Percentiles rank a stretch among this genome's conserved stretches.
phyloP scores from a whole-genome alignment of 2,113 vertebrate genomes.

The Gavia stellata region DNA sequence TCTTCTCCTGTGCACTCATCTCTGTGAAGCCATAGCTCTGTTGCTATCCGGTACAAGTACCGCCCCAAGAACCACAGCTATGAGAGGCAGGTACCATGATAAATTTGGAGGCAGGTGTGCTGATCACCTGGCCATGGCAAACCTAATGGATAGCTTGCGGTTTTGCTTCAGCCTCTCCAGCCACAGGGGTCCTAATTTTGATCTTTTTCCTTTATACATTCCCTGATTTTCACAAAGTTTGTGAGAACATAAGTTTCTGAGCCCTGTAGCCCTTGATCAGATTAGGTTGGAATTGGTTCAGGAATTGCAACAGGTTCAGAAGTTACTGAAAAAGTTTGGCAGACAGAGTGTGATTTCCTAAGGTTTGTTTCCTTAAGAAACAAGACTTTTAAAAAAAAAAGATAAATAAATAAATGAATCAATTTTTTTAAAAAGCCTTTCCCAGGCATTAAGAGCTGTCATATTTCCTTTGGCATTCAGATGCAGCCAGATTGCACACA shows the following conservation, averaged over 20 bases:
- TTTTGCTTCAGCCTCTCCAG: background rate
- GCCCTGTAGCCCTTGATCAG: background rate
- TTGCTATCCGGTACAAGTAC: fast-evolving
- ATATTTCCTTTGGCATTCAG: slow-evolving; percentile 39
- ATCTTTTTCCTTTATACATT: background rate
- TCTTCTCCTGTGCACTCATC: background rate
- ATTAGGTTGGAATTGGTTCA: background rate
- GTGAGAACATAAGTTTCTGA: background rate
- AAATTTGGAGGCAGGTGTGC: background rate
- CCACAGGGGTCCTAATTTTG: background rate
- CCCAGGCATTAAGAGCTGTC: background rate
- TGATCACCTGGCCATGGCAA: background rate
- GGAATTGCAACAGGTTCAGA: background rate
- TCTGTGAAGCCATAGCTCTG: background rate
- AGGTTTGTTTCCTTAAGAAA: background rate
- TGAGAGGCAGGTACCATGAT: background rate
- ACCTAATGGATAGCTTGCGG: background rate
- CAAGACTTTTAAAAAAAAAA: background rate
- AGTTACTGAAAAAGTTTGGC: background rate
- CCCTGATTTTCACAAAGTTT: background rate
- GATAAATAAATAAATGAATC: background rate
- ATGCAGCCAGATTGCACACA: slow-evolving; percentile 12
- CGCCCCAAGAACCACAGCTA: background rate
- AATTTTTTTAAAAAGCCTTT: background rate
- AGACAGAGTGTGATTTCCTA: background rate